These are phyloP conservation scores for Petrocephalus sullivani DNA, from an alignment of 2,797 vertebrate species.

Conservation along the genomic window DNA sequence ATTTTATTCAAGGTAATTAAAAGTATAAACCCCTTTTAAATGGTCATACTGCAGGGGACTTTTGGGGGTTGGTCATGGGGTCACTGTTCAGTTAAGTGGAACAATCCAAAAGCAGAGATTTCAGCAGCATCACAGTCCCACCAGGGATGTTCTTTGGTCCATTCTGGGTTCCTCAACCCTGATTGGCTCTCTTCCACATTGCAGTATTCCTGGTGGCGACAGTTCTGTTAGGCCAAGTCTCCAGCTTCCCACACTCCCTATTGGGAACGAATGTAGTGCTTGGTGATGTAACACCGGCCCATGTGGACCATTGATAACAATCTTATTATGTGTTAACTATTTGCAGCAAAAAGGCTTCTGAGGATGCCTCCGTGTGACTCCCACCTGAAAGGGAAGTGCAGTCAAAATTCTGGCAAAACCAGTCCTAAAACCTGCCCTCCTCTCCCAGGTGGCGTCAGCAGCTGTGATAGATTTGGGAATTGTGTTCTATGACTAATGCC, in stretches of 20 bases:
- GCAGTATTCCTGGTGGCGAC: neutral
- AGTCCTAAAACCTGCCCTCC: neutral
- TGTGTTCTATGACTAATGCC: neutral
- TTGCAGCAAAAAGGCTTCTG: neutral
- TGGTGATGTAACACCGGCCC: neutral
- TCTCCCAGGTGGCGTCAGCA: neutral
- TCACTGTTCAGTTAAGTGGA: neutral
- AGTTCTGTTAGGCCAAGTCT: neutral
- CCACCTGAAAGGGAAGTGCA: neutral
- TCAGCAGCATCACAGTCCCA: neutral
- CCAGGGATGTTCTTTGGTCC: neutral
- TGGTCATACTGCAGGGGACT: neutral
- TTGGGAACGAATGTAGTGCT: neutral
- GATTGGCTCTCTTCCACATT: neutral
- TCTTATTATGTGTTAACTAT: neutral
- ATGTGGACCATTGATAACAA: neutral
- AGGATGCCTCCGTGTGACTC: neutral
- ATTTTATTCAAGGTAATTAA: neutral
- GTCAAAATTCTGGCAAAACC: neutral
- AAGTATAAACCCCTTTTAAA: neutral
- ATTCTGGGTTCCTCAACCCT: neutral
- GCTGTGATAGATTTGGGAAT: neutral
- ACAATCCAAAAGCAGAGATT: neutral
- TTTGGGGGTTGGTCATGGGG: neutral
- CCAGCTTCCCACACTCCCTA: neutral